Percentiles rank a stretch among this genome's conserved stretches.
Conservation (phyloP, 1,140 invertebrate species). For the Drosophila paulistorum region DNA sequence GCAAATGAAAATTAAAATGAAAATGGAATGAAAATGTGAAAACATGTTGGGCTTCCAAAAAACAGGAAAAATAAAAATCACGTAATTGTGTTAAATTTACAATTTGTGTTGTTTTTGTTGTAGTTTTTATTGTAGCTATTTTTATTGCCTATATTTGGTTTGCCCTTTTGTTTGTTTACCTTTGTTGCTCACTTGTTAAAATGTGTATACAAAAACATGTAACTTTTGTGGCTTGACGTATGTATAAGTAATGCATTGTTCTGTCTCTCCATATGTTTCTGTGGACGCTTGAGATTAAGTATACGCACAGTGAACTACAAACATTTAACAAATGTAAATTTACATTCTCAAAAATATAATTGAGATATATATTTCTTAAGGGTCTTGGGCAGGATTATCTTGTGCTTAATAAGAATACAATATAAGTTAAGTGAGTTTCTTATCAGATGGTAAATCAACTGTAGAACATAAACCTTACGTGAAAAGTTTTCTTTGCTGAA, state of each 20-base stretch:
- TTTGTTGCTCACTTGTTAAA: conserved; percentile 19
- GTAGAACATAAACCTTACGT: too few relatives aligned
- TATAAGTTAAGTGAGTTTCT: too few relatives aligned
- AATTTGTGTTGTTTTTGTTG: background rate
- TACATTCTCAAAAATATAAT: too few relatives aligned
- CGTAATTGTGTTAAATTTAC: conserved; percentile 59
- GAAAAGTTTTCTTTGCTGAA: too few relatives aligned
- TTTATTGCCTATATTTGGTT: conserved; percentile 23
- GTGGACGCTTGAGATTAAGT: conserved; percentile 52
- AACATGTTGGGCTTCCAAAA: conserved; percentile 50
- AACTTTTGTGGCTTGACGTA: conserved; percentile 72
- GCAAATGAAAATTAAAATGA: conserved; percentile 13
- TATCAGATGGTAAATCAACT: too few relatives aligned
- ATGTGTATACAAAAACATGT: conserved; percentile 30
- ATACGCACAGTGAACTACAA: conserved; percentile 49
- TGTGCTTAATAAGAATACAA: too few relatives aligned
- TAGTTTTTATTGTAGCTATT: conserved; percentile 22
- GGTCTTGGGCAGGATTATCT: too few relatives aligned
- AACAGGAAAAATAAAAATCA: conserved; percentile 23
- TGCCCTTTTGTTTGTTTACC: conserved; percentile 33
- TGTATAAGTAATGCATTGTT: conserved; percentile 45
- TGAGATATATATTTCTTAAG: too few relatives aligned
- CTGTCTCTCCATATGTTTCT: background rate
- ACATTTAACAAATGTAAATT: background rate
- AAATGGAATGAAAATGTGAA: conserved; percentile 25